These are phyloP conservation scores for Cirrhinus molitorella DNA, from an alignment of 2,797 vertebrate genomes.

Conservation along the genomic window DNA sequence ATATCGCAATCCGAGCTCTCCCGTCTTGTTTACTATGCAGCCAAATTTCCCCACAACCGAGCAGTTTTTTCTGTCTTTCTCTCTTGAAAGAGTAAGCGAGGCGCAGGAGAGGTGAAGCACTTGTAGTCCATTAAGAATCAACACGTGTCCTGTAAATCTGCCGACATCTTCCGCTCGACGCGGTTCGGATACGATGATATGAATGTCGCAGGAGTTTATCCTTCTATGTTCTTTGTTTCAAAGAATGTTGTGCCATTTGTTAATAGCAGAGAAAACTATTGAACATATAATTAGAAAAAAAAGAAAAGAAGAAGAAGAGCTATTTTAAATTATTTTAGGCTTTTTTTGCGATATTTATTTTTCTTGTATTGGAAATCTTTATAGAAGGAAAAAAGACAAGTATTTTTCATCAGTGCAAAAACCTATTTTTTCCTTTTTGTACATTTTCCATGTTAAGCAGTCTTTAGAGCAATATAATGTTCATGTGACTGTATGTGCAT, in stretches of 20 bases:
- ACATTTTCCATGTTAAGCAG: constrained; percentile 95
- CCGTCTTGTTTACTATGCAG: not conserved
- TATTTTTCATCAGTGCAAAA: constrained; percentile 99
- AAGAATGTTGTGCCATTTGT: constrained; percentile 99
- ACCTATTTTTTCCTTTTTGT: constrained; percentile 97
- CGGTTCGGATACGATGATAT: constrained; percentile 89
- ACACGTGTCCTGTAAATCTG: constrained; percentile 61
- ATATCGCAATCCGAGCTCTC: not conserved
- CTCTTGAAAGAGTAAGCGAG: not conserved
- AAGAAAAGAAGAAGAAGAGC: constrained; percentile 85
- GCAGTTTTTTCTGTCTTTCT: not conserved
- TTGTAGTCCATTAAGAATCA: not conserved
- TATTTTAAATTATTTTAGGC: constrained; percentile 99
- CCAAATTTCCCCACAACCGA: not conserved
- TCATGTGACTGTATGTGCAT: constrained; percentile 96
- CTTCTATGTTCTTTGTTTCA: constrained; percentile 98
- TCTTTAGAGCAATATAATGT: constrained; percentile 98
- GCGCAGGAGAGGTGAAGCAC: not conserved
- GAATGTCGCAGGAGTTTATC: constrained; percentile 95
- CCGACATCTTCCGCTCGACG: constrained; percentile 78
- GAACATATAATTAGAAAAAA: constrained; percentile 90
- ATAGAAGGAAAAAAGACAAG: constrained; percentile 94
- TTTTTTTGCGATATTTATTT: constrained; percentile 99
- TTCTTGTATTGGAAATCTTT: constrained; percentile 99
- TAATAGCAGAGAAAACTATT: constrained; percentile 99